A percentile compares a stretch with the other conserved stretches of the same genome.
Conservation (phyloP, 53 echinoderm and acorn worm genomes). For the Paelopatides confundens region DNA sequence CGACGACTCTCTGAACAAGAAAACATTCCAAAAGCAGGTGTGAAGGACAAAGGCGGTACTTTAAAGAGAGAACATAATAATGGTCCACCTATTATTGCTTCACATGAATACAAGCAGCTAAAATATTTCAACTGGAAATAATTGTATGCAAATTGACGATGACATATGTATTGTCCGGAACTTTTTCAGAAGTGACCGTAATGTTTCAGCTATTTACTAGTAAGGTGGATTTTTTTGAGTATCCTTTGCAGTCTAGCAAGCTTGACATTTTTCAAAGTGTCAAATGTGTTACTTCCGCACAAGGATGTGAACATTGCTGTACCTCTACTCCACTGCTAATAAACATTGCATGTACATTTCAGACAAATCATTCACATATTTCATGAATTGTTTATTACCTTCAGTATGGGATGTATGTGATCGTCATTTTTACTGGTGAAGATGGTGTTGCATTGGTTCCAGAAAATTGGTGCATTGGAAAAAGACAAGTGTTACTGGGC, state of each 20-base stretch:
- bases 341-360: too few relatives aligned
- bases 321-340: conserved; percentile 5
- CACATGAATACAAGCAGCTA: conserved; percentile 15
- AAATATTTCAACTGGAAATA: conserved; percentile 6
- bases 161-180: conserved; percentile 20
- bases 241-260: conserved; percentile 17
- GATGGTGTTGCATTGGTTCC: neutral
- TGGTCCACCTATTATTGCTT: neutral
- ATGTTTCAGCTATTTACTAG: neutral
- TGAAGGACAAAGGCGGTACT: neutral
- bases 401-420: neutral
- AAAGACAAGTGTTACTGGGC: neutral
- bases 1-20: neutral
- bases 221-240: conserved; percentile 20
- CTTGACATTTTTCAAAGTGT: conserved; percentile 16
- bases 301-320: neutral
- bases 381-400: too few relatives aligned
- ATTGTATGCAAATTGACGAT: conserved; percentile 29
- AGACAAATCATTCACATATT: too few relatives aligned
- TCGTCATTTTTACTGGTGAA: neutral
- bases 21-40: too few relatives aligned
- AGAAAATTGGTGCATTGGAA: neutral
- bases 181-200: neutral
- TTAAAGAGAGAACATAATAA: neutral
- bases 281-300: conserved; percentile 34